A percentile compares a stretch with the other conserved stretches of the same genome.
These are phyloP conservation scores for Proisotoma minuta DNA, from an alignment of 2,888 invertebrate species.

Conservation along the genomic window DNA sequence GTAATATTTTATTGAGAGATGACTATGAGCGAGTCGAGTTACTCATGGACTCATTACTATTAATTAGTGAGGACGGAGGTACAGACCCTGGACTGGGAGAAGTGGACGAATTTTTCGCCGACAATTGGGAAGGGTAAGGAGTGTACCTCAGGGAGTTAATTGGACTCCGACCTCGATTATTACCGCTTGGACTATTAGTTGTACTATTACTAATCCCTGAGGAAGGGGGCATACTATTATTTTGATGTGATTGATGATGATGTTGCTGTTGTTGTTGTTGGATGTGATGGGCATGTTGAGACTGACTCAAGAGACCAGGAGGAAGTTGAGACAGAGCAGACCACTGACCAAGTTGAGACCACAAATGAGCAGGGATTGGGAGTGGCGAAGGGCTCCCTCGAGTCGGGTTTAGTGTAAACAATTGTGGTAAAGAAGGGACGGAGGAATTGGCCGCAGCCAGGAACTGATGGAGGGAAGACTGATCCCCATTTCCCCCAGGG, in stretches of 20 bases:
- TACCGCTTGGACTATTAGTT: constrained; percentile 23
- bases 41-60: constrained; percentile 30
- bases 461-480: constrained; percentile 41
- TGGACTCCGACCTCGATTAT: constrained; percentile 37
- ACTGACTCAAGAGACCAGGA: constrained; percentile 43
- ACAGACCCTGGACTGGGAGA: constrained; percentile 45
- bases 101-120: constrained; percentile 41
- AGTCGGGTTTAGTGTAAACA: constrained; percentile 48
- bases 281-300: constrained; percentile 38
- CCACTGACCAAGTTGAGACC: constrained; percentile 52
- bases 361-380: constrained; percentile 53
- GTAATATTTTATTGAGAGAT: constrained; percentile 4
- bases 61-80: constrained; percentile 37
- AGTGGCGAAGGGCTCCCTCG: constrained; percentile 48
- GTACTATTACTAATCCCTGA: constrained; percentile 24
- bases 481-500: constrained; percentile 21
- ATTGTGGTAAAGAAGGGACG: constrained; percentile 49
- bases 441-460: constrained; percentile 46
- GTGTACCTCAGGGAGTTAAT: constrained; percentile 39
- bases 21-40: constrained; percentile 27
- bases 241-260: constrained; percentile 44
- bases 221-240: constrained; percentile 7
- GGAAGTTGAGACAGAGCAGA: constrained; percentile 49
- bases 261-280: constrained; percentile 46
- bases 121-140: constrained; percentile 41